These are phyloP conservation scores for Synanthedon vespiformis DNA, from an alignment of 2,888 invertebrate species.

Conservation along the genomic window DNA sequence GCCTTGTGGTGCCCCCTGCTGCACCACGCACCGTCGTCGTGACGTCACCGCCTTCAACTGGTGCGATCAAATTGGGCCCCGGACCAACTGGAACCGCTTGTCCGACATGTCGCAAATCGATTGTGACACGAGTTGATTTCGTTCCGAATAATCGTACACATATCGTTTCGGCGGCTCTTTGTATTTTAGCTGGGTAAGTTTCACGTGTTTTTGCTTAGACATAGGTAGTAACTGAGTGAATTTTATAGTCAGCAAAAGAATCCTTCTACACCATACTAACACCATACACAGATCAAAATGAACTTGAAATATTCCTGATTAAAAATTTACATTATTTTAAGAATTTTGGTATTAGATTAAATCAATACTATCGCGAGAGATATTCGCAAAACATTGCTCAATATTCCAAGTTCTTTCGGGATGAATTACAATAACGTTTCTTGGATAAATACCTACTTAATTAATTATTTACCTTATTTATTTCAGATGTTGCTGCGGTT, in stretches of 20 bases:
- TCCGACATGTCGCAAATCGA: conserved; percentile 44
- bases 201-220: not conserved
- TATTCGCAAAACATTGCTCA: too few species aligned
- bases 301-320: too few species aligned
- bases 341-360: too few species aligned
- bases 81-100: conserved; percentile 54
- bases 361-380: too few species aligned
- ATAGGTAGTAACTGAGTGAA: too few species aligned
- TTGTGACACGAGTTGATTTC: conserved; percentile 53
- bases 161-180: conserved; percentile 55
- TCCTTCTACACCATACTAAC: too few species aligned
- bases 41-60: conserved; percentile 20
- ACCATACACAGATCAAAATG: too few species aligned
- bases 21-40: conserved; percentile 49
- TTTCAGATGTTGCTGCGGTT: conserved; percentile 60
- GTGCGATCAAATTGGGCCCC: conserved; percentile 41
- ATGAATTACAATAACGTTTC: not conserved
- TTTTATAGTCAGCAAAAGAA: too few species aligned
- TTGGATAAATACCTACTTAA: too few species aligned
- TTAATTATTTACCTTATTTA: conserved; percentile 1
- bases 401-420: too few species aligned
- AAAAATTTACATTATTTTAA: too few species aligned
- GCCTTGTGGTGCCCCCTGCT: conserved; percentile 27
- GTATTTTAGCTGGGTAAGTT: conserved; percentile 53
- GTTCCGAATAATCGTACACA: conserved; percentile 60